phyloP scores from a whole-genome alignment of 2,888 invertebrate genomes.

The Xestia c-nigrum region DNA sequence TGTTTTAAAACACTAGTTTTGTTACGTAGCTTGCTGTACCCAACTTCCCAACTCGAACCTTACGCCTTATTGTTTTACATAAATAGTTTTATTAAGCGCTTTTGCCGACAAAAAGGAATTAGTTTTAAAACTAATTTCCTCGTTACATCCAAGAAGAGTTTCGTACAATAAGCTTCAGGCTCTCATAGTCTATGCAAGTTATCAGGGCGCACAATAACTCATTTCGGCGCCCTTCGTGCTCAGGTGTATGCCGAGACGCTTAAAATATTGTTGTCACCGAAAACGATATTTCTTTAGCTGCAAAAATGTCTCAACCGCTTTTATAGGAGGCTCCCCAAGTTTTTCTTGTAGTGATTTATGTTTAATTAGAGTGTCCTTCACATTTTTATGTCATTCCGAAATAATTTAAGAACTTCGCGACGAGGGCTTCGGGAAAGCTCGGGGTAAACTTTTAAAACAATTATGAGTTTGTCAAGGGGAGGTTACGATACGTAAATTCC shows the following conservation, averaged over 20 bases:
- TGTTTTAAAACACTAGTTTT: conserved; percentile 37
- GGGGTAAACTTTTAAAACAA: conserved; percentile 74
- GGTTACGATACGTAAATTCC: conserved; percentile 67
- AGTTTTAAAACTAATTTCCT: conserved; percentile 40
- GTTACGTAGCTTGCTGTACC: conserved; percentile 1
- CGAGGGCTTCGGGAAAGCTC: conserved; percentile 68
- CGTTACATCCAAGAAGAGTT: conserved; percentile 15
- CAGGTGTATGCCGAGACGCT: conserved; percentile 83
- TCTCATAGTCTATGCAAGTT: conserved; percentile 49
- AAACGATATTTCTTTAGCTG: conserved; percentile 85
- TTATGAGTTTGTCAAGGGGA: conserved; percentile 71
- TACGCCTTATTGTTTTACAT: conserved; percentile 43
- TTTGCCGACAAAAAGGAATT: conserved; percentile 23
- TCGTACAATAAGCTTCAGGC: conserved; percentile 21
- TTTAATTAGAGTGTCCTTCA: conserved; percentile 85
- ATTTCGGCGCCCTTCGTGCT: conserved; percentile 80
- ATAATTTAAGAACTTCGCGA: conserved; percentile 79
- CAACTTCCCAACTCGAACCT: conserved; percentile 19
- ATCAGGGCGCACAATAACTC: conserved; percentile 74
- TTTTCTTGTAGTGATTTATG: conserved; percentile 86
- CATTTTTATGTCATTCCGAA: conserved; percentile 79
- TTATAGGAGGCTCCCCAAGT: conserved; percentile 76
- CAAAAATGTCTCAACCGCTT: conserved; percentile 82
- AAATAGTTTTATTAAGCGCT: conserved; percentile 39
- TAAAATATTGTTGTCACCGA: conserved; percentile 85